Evolutionary conservation across 2,113 vertebrate genomes (phyloP), one percentile per base, ranked within the genome.

Genomic region (Spea multiplicata): DNA sequence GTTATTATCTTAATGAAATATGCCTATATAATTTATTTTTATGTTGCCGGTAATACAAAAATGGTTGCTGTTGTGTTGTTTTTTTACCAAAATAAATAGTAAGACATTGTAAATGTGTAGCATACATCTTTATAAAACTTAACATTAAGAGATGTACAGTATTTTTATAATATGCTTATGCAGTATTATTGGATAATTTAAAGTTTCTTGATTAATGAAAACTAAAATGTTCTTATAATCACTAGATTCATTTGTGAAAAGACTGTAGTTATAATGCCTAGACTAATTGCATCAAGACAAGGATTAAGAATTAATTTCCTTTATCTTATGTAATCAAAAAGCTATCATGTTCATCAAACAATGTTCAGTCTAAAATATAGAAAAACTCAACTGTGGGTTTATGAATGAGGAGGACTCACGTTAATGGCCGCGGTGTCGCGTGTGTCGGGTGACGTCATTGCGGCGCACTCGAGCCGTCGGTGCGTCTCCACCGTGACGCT

Each of bases 191-290:
- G 71, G 65, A 80, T 80, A 68, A 80, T 80, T 80, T 80, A 49
- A 68, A 62, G 45, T 74, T 80, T 80, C 53, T 73, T 80, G 71
- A 80, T 80, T 80, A 74, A 80, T 73, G 50, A 80, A 80, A 80
- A 74, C 71, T 74, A 71, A 80, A 80, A 80, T 74, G 71, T 80
- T 80, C 71, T 69, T 68, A 67, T 79, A 79, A 79, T 79, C 77
- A 59, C 77, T 47, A 53, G 71, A 68, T 80, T 80, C 78, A 80
- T 80, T 80, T 74, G 71, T 80, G 71, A 80, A 74, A 80, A 73
- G 66, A 72, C 78, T 74, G 71, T 80, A 80, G 74, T 80, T 80
- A 80, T 74, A 80, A 74, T 80, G 78, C 71, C 71, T 74, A 80
- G 65, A 80, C 78, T 74, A 80, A 80, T 80, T 80, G 78, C 71